Evolutionary conservation across 2,797 vertebrate genomes (phyloP).

Genomic region (Leptatherina wallacei): DNA sequence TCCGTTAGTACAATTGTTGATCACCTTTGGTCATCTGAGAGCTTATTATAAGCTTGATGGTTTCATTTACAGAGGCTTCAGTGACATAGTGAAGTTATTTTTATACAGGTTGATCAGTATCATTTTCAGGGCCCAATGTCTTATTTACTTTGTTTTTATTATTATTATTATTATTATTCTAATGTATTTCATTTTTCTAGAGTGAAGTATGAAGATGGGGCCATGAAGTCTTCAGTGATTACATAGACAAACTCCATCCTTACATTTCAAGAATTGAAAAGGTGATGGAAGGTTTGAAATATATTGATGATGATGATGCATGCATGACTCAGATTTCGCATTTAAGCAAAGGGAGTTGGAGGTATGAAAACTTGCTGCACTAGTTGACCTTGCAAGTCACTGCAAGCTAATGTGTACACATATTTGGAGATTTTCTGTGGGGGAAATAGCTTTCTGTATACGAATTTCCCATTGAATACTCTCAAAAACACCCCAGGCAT

Average conservation of each 20-base stretch:
- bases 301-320: slow-evolving; percentile 5
- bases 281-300: slow-evolving; percentile 53
- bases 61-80: slow-evolving; percentile 4
- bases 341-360: not conserved
- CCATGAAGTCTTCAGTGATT: slow-evolving; percentile 77
- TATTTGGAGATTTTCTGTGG: not conserved
- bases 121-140: slow-evolving; percentile 31
- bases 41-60: slow-evolving; percentile 5
- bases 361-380: not conserved
- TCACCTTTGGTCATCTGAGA: not conserved
- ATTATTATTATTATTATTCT: not conserved
- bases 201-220: slow-evolving; percentile 70
- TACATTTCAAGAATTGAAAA: slow-evolving; percentile 69
- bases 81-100: not conserved
- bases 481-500: not conserved
- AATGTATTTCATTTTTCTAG: slow-evolving; percentile 32
- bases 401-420: slow-evolving; percentile 9
- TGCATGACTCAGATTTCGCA: slow-evolving; percentile 23
- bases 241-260: slow-evolving; percentile 63
- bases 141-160: slow-evolving; percentile 1
- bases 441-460: not conserved
- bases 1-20: not conserved
- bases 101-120: not conserved
- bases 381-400: slow-evolving; percentile 7
- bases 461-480: not conserved